Evolutionary conservation across 2,888 invertebrate species (phyloP), one percentile per base, ranked within the genome.

Genomic region (Oscheius sp.): DNA sequence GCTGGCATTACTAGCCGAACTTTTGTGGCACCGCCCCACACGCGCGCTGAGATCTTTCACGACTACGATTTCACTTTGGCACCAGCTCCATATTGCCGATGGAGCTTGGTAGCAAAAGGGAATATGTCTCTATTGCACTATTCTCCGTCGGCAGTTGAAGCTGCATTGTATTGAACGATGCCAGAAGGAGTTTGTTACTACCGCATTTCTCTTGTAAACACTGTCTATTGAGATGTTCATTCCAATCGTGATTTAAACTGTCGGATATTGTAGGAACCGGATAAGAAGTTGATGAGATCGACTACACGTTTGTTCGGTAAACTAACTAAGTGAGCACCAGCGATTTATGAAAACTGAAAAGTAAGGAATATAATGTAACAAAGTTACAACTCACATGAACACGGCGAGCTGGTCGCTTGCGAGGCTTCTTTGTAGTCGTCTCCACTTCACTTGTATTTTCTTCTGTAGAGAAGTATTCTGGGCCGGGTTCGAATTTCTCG

Each of bases 81-180:
- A 42, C 0, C 42, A 7, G 42, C 42, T 21, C 21, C 3, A 0
- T 42, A 48, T 48, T 29, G 48, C 21, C 47, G 63, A 48, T 3
- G 2, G 47, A 47, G 48, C 2, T 29, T 32, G 33, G 63, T 47
- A 47, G 63, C 63, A 63, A 42, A 29, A 48, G 63, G 48, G 50
- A 63, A 32, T 63, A 9, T 4, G 33, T 21, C 7, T 63, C 63
- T 47, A 63, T 63, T 63, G 63, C 63, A 63, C 63, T 63, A 29
- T 2, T 48, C 32, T 63, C 63, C 29, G 63, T 48, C 48, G n/a
- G 60, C 60, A 37, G 60, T 60, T 60, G 42, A 42, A 3, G 53
- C 21, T 53, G n/a, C 11, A 21, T 21, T 21, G 21, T 0, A 21
- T 21, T 21, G 21, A 21, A 0, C 21, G 21, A 21, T 21, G 21